Evolutionary conservation across 2,113 vertebrate genomes (phyloP).

Genomic region (Cygnus buccinator): DNA sequence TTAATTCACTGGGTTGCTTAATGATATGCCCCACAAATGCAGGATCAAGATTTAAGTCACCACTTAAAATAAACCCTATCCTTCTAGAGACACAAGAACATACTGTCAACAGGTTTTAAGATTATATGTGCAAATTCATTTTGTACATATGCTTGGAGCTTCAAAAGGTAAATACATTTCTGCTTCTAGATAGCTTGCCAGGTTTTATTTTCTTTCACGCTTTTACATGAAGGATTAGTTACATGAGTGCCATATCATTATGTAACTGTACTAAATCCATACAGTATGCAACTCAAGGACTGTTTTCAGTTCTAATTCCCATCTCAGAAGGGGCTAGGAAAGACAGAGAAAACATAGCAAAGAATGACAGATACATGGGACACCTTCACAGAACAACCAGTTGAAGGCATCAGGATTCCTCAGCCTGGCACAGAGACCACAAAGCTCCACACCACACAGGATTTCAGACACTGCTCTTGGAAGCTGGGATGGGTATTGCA

Average conservation of each 20-base stretch:
- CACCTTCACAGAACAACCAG: background rate
- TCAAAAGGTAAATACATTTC: background rate
- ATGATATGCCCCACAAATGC: rapidly evolving
- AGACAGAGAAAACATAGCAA: background rate
- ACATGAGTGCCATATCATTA: background rate
- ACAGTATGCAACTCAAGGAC: background rate
- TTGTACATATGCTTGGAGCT: background rate
- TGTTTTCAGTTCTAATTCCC: background rate
- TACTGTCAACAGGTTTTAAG: background rate
- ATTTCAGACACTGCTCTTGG: background rate
- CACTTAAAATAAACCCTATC: background rate
- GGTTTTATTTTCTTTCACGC: background rate
- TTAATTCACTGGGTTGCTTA: background rate
- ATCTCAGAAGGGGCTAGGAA: background rate
- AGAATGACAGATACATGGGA: background rate
- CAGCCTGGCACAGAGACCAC: background rate
- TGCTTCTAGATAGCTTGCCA: background rate
- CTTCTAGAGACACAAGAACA: background rate
- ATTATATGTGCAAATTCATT: background rate
- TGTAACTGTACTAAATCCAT: background rate
- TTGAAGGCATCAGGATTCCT: background rate
- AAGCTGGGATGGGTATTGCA: background rate
- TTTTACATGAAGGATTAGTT: background rate
- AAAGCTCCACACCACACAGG: rapidly evolving
- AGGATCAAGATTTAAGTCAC: background rate